Base-by-base conservation (phyloP, 1,140 invertebrate genomes). In the Meloidogyne exigua region DNA sequence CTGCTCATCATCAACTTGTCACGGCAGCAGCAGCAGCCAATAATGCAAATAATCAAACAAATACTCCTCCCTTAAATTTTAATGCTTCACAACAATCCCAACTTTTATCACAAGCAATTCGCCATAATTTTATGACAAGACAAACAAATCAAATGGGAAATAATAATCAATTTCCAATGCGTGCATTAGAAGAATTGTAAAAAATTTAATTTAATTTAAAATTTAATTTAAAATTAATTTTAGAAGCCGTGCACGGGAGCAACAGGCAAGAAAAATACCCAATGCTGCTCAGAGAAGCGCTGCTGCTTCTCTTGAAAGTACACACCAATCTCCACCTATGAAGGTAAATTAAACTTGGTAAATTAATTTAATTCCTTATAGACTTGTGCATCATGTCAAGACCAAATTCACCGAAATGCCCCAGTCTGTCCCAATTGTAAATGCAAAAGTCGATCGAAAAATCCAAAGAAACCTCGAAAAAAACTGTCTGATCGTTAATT, bases 381-480 rank as follows among this genome's bases (percentile, higher is more conserved):
- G 80, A 79, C 73, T 39, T 81, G 80, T 44, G 64, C 75, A 23
- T 97, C 95, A 10, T 99, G 96, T 87, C 95, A 98, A 90, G 95
- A 98, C 89, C 95, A 98, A 89, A 99, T 99, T 85, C 96, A 99
- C 89, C 92, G 96, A 81, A 98, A 99, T 89, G 96, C 96, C 68
- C 96, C 96, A 26, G 98, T 98, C 85, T 99, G 96, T 90, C 96
- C 96, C 23, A 90, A 98, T 9, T 99, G 96, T 89, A 99, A 99
- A 26, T 95, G 95, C 80, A 98, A 98, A 89, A 96, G 94, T 78
- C 91, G 95, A 80, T 97, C 95, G 12, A 91, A 95, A 77, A 98
- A 99, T 90, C 96, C 96, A 18, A 99, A 99, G 88, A 97, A 98
- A 87, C 95, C 95, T 71, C 98, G 98, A 89, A 95, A 96, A 88